phyloP scores from a whole-genome alignment of 2,797 vertebrate species.

The Protonibea diacanthus region DNA sequence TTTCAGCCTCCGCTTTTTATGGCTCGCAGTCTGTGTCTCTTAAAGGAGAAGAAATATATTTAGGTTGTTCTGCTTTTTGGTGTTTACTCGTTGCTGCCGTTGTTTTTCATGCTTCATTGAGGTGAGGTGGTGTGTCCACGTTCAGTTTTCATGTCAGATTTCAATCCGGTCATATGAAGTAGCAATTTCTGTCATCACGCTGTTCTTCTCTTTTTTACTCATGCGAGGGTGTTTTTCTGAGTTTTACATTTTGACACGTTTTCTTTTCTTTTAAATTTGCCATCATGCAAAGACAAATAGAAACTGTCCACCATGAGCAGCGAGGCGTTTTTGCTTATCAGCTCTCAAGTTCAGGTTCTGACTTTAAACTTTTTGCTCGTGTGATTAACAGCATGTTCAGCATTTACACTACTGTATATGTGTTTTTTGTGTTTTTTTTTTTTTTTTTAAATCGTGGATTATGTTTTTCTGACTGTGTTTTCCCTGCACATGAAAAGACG shows the following conservation, averaged over 20 bases:
- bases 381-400: slow-evolving; percentile 31
- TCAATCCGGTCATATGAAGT: slow-evolving; percentile 51
- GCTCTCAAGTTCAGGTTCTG: slow-evolving; percentile 72
- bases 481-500: slow-evolving; percentile 44
- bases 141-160: slow-evolving; percentile 58
- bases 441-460: slow-evolving; percentile 13
- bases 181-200: slow-evolving; percentile 40
- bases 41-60: slow-evolving; percentile 78
- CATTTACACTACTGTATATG: neutral
- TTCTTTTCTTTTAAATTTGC: slow-evolving; percentile 30
- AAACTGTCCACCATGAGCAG: slow-evolving; percentile 32
- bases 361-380: slow-evolving; percentile 73
- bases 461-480: slow-evolving; percentile 32
- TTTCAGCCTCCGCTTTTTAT: slow-evolving; percentile 80
- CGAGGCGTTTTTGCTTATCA: slow-evolving; percentile 48
- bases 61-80: slow-evolving; percentile 49
- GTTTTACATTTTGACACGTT: slow-evolving; percentile 27
- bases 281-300: slow-evolving; percentile 34
- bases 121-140: slow-evolving; percentile 38
- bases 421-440: slow-evolving; percentile 30
- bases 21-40: slow-evolving; percentile 77
- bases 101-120: slow-evolving; percentile 39
- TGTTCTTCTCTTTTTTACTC: slow-evolving; percentile 20
- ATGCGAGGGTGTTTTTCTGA: slow-evolving; percentile 1
- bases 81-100: slow-evolving; percentile 43